Evolutionary conservation across 2,888 invertebrate species (phyloP).

Genomic region (Ferrisia virgata): DNA sequence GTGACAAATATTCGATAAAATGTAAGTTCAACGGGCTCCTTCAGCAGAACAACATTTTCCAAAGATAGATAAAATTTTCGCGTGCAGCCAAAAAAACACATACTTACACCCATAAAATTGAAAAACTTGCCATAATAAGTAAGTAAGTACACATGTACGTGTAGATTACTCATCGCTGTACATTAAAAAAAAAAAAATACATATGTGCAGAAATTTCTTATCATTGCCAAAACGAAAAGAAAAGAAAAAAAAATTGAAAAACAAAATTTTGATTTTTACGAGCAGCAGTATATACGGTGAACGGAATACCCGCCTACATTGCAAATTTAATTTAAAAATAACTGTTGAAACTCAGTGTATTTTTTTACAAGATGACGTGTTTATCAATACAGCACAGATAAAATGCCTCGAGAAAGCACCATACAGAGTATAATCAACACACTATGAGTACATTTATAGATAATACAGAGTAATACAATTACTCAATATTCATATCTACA

Average conservation of each 20-base stretch:
- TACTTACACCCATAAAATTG: background rate
- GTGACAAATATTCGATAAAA: too few relatives aligned
- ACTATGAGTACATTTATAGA: too few relatives aligned
- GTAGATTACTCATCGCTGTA: background rate
- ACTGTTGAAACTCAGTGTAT: background rate
- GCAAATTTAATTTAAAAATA: background rate
- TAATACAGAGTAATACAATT: too few relatives aligned
- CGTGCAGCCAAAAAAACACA: background rate
- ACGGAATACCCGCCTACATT: background rate
- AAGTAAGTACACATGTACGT: too few relatives aligned
- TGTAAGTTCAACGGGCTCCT: too few relatives aligned
- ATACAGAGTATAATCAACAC: background rate
- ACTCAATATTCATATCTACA: too few relatives aligned
- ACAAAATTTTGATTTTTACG: conserved; percentile 13
- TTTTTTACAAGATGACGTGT: background rate
- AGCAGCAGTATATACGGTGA: background rate
- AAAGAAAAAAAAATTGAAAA: background rate
- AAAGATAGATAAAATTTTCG: too few relatives aligned
- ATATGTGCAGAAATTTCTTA: background rate
- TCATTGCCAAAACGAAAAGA: conserved; percentile 8
- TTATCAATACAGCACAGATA: background rate
- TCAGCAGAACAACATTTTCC: too few relatives aligned
- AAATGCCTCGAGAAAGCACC: background rate
- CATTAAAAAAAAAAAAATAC: background rate
- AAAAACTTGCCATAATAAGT: too few relatives aligned